A percentile compares a stretch with the other conserved stretches of the same genome.
Evolutionary conservation across 2,888 invertebrate genomes (phyloP).

Genomic region (Chrysolina haemoptera): DNA sequence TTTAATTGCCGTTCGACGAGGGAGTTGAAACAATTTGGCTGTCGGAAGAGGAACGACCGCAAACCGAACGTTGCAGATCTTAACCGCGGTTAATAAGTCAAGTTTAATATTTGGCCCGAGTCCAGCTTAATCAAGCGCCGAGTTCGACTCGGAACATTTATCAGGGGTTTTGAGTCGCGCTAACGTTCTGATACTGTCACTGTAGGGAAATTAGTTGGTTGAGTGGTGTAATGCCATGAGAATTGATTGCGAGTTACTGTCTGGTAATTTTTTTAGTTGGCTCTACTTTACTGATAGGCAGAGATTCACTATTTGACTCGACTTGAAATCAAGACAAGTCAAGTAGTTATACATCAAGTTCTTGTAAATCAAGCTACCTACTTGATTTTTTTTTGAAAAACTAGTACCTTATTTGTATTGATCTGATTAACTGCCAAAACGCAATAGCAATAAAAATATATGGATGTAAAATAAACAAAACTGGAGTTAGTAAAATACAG

Average conservation of each 20-base stretch:
- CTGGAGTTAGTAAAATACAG: too few relatives aligned
- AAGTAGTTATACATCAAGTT: too few relatives aligned
- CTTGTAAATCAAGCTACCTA: too few relatives aligned
- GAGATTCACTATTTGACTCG: too few relatives aligned
- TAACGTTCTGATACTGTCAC: not conserved
- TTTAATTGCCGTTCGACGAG: conserved; percentile 22
- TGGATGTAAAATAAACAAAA: too few relatives aligned
- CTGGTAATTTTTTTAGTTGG: not conserved
- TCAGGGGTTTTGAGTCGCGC: conserved; percentile 6
- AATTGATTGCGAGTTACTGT: not conserved
- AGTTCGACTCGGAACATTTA: conserved; percentile 28
- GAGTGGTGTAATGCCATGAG: not conserved
- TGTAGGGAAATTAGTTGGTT: not conserved
- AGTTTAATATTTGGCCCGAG: conserved; percentile 34
- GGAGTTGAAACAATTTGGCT: conserved; percentile 28
- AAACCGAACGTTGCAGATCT: conserved; percentile 39
- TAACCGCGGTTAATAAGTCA: conserved; percentile 39
- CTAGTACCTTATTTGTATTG: too few relatives aligned
- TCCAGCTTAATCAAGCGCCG: conserved; percentile 38
- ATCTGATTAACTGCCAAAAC: too few relatives aligned
- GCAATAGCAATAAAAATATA: too few relatives aligned
- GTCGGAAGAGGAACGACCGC: conserved; percentile 30
- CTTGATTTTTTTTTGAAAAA: too few relatives aligned
- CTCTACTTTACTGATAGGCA: too few relatives aligned
- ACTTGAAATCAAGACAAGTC: too few relatives aligned